phyloP scores from a whole-genome alignment of 2,797 vertebrate species.

The Xenentodon cancila region DNA sequence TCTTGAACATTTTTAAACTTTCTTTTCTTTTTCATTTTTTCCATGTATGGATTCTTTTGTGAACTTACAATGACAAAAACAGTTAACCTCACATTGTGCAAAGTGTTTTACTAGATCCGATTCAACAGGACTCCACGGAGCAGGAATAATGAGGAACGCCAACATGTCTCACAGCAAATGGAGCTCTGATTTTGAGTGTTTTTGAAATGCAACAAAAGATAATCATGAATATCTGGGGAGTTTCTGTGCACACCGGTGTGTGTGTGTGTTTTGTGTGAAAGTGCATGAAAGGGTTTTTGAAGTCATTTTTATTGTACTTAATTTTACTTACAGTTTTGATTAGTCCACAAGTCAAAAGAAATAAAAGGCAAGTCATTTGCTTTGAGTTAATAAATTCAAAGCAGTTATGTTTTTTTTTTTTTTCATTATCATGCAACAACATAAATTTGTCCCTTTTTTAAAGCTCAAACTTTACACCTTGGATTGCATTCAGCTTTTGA shows the following conservation, averaged over 20 bases:
- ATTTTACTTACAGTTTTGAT: conserved; percentile 8
- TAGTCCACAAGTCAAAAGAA: conserved; percentile 13
- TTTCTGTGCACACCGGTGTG: neutral
- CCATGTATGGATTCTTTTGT: conserved; percentile 7
- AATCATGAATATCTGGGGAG: conserved; percentile 10
- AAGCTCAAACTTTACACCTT: neutral
- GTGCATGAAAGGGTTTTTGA: neutral
- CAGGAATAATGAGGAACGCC: conserved; percentile 50
- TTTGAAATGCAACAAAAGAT: conserved; percentile 37
- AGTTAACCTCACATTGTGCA: conserved; percentile 62
- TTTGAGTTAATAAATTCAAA: neutral
- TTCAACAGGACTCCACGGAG: conserved; percentile 49
- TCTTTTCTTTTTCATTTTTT: conserved; percentile 25
- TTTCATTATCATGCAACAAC: conserved; percentile 2
- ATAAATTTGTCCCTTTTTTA: neutral
- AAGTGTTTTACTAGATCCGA: conserved; percentile 49
- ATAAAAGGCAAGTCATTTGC: conserved; percentile 2
- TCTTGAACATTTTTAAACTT: conserved; percentile 21
- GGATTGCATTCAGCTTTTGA: neutral
- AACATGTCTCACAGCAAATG: conserved; percentile 18
- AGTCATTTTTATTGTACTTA: neutral
- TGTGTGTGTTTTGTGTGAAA: conserved; percentile 10
- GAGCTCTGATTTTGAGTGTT: conserved; percentile 10
- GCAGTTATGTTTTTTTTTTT: neutral
- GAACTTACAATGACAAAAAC: conserved; percentile 55